phyloP scores from a whole-genome alignment of 2,113 vertebrate species.

The Oryzias melastigma region DNA sequence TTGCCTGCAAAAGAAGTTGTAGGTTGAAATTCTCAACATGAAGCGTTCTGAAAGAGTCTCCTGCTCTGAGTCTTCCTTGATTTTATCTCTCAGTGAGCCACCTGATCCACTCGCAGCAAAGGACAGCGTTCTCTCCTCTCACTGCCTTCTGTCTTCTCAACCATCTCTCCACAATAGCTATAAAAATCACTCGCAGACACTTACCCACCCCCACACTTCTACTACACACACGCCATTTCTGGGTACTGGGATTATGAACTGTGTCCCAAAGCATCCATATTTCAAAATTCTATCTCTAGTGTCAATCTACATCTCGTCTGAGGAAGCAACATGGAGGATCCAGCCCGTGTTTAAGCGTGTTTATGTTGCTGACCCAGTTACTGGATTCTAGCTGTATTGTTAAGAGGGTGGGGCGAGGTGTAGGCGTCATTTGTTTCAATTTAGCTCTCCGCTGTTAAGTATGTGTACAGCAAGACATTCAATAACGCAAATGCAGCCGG shows the following conservation, averaged over 20 bases:
- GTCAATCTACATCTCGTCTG: slow-evolving; percentile 74
- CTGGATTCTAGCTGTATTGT: slow-evolving; percentile 36
- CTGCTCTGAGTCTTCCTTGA: slow-evolving; percentile 6
- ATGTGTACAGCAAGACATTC: slow-evolving; percentile 5
- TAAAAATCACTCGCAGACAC: slow-evolving; percentile 28
- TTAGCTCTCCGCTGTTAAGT: slow-evolving; percentile 17
- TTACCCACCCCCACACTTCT: slow-evolving; percentile 16
- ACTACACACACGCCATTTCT: slow-evolving; percentile 36
- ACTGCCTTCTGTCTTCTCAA: slow-evolving; percentile 37
- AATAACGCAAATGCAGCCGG: not conserved
- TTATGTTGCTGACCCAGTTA: slow-evolving; percentile 74
- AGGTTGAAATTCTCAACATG: too few species aligned
- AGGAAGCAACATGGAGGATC: slow-evolving; percentile 52
- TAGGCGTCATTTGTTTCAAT: slow-evolving; percentile 46
- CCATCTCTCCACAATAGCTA: slow-evolving; percentile 31
- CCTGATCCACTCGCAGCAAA: slow-evolving; percentile 22
- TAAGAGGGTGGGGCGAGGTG: slow-evolving; percentile 28
- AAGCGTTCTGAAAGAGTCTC: not conserved
- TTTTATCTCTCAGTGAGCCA: slow-evolving; percentile 44
- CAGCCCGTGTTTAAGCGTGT: slow-evolving; percentile 50
- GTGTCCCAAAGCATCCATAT: slow-evolving; percentile 74
- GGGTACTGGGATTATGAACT: slow-evolving; percentile 57
- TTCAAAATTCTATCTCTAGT: slow-evolving; percentile 70
- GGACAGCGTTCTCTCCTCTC: slow-evolving; percentile 21
- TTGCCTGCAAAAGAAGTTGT: too few species aligned